Evolutionary conservation across 30 jellyfish, hydroid and myxozoan genomes (phyloP), one percentile per base, ranked within the genome.

Genomic region (Rhopilema esculentum): DNA sequence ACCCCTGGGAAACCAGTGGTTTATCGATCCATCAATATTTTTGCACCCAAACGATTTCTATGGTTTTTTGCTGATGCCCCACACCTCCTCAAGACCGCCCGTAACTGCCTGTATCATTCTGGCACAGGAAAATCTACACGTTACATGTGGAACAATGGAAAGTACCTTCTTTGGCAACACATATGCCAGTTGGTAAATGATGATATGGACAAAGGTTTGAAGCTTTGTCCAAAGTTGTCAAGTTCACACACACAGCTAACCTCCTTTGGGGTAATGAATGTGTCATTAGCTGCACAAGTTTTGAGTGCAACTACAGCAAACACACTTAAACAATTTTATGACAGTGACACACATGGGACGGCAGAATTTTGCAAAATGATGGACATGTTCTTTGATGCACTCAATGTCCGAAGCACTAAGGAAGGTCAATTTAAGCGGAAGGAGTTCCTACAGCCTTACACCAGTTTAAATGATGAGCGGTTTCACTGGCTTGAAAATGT

Each of bases 41-140:
- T 67, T 64, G 72, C 70, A 27, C 78, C 57, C 51, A 27, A 66
- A 20, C 64, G 88, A 16, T 78, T 22, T 32, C 75, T 91, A 23
- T 86, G 62, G 69, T 91, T 91, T 49, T 75, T 86, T 27, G 49
- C 70, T 61, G 90, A 66, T 64, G 57, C 90, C 17, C 82, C 90
- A 8, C 90, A 80, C 63, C 40, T 67, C 57, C 21, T 66, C n/a
- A 80, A 80, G 31, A 78, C 79, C 0, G 88, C 62, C 16, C 27
- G 88, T 16, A 78, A 78, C 49, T 78, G 80, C 80, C 70, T 80
- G 31, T 62, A 61, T 52, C 82, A 80, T 23, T 80, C 81, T 80
- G 90, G 90, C 70, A 27, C 15, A 24, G 82, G 82, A 15, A 27
- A 33, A n/a, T 80, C 72, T 22, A 28, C 86, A 27, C 28, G 93